Conservation (phyloP, 2,113 vertebrate genomes). For the Cygnus atratus region DNA sequence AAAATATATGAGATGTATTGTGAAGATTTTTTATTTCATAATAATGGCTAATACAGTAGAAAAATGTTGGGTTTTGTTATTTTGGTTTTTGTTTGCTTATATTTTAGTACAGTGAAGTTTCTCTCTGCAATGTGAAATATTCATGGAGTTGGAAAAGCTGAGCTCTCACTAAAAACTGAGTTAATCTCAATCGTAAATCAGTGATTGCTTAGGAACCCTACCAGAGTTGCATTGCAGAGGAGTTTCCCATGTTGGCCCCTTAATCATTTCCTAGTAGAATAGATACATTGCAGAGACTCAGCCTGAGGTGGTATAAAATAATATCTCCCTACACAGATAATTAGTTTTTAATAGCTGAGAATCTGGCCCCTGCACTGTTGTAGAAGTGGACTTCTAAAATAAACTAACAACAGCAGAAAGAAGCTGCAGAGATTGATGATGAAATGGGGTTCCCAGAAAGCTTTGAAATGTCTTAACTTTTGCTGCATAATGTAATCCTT, state of each 20-base stretch:
- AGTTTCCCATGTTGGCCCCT: not conserved
- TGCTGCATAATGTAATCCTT: not conserved
- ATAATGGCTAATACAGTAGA: not conserved
- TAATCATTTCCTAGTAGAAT: not conserved
- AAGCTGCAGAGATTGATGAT: not conserved
- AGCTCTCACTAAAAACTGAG: not conserved
- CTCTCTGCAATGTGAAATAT: not conserved
- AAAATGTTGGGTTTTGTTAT: not conserved
- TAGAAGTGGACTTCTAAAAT: not conserved
- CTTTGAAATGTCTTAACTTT: not conserved
- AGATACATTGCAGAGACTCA: not conserved
- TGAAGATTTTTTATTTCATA: not conserved
- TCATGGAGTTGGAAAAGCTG: not conserved
- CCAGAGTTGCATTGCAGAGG: not conserved
- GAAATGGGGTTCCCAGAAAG: not conserved
- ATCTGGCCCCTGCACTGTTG: not conserved
- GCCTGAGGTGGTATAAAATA: not conserved
- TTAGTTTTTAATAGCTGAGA: not conserved
- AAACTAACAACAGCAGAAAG: not conserved
- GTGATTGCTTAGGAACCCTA: not conserved
- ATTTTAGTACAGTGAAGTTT: not conserved
- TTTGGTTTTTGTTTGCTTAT: no score
- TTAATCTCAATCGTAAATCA: not conserved
- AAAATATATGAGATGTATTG: not conserved
- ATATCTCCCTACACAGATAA: not conserved